These are phyloP conservation scores for Lepisosteus osseus DNA, from an alignment of 2,113 vertebrate species.

Conservation along the genomic window DNA sequence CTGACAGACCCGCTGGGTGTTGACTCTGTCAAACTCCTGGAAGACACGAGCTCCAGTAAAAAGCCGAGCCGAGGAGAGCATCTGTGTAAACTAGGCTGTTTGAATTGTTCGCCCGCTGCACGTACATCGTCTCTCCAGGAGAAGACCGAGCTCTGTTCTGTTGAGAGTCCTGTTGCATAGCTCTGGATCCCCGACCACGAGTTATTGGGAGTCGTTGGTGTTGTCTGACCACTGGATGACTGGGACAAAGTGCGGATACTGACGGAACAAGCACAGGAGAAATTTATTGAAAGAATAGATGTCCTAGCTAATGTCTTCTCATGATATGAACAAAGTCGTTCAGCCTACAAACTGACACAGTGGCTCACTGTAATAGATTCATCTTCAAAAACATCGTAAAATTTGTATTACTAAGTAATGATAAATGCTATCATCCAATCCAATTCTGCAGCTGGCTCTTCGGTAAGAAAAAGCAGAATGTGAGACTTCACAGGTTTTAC, in stretches of 20 bases:
- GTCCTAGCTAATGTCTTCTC: no score
- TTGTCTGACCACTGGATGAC: conserved; percentile 41
- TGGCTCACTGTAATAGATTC: no score
- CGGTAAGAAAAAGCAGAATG: background rate
- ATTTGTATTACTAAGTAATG: no score
- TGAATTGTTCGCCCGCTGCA: background rate
- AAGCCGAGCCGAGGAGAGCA: background rate
- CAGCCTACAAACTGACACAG: no score
- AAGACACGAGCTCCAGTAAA: conserved; percentile 20
- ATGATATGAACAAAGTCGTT: no score
- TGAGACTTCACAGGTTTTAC: background rate
- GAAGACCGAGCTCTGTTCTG: conserved; percentile 74
- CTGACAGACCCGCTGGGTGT: conserved; percentile 68
- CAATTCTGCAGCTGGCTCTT: background rate
- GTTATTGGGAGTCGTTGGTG: conserved; percentile 48
- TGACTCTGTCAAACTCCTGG: conserved; percentile 78
- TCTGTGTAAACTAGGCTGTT: no score
- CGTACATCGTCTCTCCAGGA: conserved; percentile 82
- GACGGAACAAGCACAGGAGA: conserved; percentile 32
- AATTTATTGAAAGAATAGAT: background rate
- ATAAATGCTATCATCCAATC: no score
- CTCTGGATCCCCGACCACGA: conserved; percentile 68
- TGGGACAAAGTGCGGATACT: conserved; percentile 47
- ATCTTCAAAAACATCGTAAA: no score
- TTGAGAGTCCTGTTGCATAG: conserved; percentile 64